phyloP scores from a whole-genome alignment of 1,140 invertebrate species.

The Asbolus verrucosus region DNA sequence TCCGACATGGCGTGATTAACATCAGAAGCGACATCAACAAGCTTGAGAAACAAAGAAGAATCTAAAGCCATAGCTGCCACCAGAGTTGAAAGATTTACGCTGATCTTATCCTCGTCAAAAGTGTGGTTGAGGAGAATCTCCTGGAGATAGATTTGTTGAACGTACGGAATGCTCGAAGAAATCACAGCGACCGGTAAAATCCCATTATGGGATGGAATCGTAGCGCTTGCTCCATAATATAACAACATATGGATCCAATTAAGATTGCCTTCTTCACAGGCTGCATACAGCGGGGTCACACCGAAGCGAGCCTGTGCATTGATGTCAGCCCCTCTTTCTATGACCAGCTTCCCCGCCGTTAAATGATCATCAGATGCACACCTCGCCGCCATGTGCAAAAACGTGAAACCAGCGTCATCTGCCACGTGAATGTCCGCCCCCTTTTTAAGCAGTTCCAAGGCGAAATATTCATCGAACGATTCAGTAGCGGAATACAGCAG shows the following conservation, averaged over 20 bases:
- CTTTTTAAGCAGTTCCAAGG: conserved; percentile 1
- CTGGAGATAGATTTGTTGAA: background rate
- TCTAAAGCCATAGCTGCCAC: background rate
- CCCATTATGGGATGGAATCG: background rate
- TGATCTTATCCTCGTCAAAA: background rate
- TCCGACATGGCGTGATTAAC: background rate
- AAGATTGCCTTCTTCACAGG: conserved; percentile 5
- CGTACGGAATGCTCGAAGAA: too few relatives aligned
- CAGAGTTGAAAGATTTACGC: background rate
- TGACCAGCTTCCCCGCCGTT: too few relatives aligned
- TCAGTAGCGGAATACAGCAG: background rate
- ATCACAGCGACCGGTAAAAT: background rate
- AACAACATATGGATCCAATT: background rate
- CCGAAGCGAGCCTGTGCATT: background rate
- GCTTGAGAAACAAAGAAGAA: background rate
- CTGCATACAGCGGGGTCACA: background rate
- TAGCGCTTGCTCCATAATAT: conserved; percentile 8
- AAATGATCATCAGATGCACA: too few relatives aligned
- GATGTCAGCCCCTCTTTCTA: background rate
- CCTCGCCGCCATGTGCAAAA: background rate
- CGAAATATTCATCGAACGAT: conserved; percentile 29
- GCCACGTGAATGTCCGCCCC: background rate
- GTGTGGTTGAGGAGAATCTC: conserved; percentile 20
- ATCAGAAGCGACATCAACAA: background rate
- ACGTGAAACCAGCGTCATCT: too few relatives aligned